A percentile compares a stretch with the other conserved stretches of the same genome.
Evolutionary conservation across 2,113 vertebrate species (phyloP).

Genomic region (Oenanthe melanoleuca): DNA sequence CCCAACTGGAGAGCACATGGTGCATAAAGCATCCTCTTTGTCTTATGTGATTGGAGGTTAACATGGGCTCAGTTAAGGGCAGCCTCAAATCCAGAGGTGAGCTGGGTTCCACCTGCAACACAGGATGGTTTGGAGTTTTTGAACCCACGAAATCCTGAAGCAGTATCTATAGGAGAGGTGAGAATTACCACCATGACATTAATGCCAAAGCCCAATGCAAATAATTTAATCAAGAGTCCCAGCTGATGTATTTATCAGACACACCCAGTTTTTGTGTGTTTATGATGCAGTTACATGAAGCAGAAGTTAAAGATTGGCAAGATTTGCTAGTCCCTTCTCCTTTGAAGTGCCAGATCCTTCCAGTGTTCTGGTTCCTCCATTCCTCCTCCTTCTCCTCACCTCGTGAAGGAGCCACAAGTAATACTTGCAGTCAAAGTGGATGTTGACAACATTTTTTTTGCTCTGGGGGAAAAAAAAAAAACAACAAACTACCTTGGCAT

Average conservation of each 20-base stretch:
- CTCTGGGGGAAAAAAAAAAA: neutral
- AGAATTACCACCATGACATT: neutral
- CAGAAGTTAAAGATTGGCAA: slow-evolving; percentile 19
- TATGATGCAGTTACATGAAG: neutral
- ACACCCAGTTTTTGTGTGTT: neutral
- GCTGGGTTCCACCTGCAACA: neutral
- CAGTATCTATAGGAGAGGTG: neutral
- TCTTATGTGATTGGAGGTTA: neutral
- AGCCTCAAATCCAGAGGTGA: neutral
- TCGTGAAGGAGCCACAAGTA: neutral
- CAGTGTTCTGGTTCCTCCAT: neutral
- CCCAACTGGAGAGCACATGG: neutral
- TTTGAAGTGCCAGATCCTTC: neutral
- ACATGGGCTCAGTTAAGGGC: neutral
- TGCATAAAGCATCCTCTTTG: neutral
- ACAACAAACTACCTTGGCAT: neutral
- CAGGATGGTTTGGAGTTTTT: neutral
- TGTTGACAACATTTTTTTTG: neutral
- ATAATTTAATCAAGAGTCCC: neutral
- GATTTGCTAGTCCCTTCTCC: neutral
- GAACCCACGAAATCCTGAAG: neutral
- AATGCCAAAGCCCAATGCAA: neutral
- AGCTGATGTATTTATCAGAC: neutral
- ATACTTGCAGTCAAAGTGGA: neutral
- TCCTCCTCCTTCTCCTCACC: neutral